A percentile compares a stretch with the other conserved stretches of the same genome.
Evolutionary conservation across 1,140 invertebrate genomes (phyloP).

Genomic region (Eulimnadia texana): DNA sequence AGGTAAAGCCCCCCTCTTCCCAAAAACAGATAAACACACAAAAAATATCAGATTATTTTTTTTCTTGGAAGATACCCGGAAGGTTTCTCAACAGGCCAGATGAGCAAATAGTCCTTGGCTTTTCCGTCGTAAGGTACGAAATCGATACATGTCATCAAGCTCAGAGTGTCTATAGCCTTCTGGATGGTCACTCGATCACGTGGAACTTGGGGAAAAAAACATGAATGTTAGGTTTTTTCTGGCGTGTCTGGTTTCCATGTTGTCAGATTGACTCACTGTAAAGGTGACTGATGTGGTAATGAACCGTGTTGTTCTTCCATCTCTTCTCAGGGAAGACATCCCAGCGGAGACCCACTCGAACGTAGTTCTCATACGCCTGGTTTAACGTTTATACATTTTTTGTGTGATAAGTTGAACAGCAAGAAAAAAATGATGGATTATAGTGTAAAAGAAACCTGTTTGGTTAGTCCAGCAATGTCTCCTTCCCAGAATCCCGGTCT

Average conservation of each 20-base stretch:
- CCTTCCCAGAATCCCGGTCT: conserved; percentile 48
- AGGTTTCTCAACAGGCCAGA: conserved; percentile 47
- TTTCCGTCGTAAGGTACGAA: conserved; percentile 46
- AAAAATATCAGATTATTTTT: not conserved
- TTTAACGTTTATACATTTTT: not conserved
- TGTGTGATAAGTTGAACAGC: no score
- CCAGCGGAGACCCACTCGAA: conserved; percentile 43
- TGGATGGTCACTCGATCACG: conserved; percentile 40
- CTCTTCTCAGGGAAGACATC: conserved; percentile 47
- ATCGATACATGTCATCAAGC: conserved; percentile 44
- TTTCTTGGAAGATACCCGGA: conserved; percentile 29
- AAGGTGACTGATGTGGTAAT: conserved; percentile 42
- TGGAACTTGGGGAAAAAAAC: conserved; percentile 31
- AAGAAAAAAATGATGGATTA: not conserved
- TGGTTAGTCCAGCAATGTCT: conserved; percentile 43
- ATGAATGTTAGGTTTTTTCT: conserved; percentile 7
- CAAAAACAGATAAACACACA: not conserved
- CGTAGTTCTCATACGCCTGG: conserved; percentile 28
- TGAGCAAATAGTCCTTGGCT: conserved; percentile 39
- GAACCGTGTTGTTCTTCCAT: conserved; percentile 41
- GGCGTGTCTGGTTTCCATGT: not conserved
- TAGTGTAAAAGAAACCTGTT: conserved; percentile 22
- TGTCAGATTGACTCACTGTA: conserved; percentile 32
- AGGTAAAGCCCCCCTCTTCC: no score
- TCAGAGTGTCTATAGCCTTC: conserved; percentile 39